Evolutionary conservation across 2,797 vertebrate genomes (phyloP), one percentile per base, ranked within the genome.

Genomic region (Hippocampus kuda): DNA sequence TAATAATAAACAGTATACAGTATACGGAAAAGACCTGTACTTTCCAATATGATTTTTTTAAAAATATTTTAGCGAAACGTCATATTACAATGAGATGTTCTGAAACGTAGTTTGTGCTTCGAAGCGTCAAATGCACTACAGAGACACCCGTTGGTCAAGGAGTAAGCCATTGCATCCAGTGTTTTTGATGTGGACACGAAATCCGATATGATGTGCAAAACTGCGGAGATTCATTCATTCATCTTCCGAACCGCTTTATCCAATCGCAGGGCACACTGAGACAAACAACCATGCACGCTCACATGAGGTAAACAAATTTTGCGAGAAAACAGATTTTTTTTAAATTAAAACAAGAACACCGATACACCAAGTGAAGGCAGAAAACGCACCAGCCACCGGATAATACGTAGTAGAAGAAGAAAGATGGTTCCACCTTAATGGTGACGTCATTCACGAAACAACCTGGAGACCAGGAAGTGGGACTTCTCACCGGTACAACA

Each of bases 1-100:
- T 5, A 80, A 81, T 26, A 2, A 15, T 24, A 69, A 68, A 46
- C 27, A 30, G 20, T 30, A 38, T 56, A n/a, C n/a, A n/a, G n/a
- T n/a, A 38, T 38, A 56, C n/a, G 10, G 1, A 24, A 24, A 56
- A 7, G 16, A 20, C 49, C 18, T 51, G 49, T 51, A 51, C 20
- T 51, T 51, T 22, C 16, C 49, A 51, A 51, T 20, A 51, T 20
- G n/a, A 24, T 53, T 7, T 10, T 53, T 53, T 11, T 53, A 10
- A 24, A 24, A 10, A 56, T 56, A 56, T 56, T 56, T 56, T 56
- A 56, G n/a, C 12, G 53, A 24, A 24, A 26, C 1, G 22, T n/a
- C 22, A 53, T 22, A 11, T 49, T 13, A 18, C 5, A 53, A n/a
- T n/a, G 3, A n/a, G 53, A 54, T n/a, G 53, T 24, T 3, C 10